A percentile compares a stretch with the other conserved stretches of the same genome.
Evolutionary conservation across 2,797 vertebrate genomes (phyloP).

Genomic region (Myotis myotis): DNA sequence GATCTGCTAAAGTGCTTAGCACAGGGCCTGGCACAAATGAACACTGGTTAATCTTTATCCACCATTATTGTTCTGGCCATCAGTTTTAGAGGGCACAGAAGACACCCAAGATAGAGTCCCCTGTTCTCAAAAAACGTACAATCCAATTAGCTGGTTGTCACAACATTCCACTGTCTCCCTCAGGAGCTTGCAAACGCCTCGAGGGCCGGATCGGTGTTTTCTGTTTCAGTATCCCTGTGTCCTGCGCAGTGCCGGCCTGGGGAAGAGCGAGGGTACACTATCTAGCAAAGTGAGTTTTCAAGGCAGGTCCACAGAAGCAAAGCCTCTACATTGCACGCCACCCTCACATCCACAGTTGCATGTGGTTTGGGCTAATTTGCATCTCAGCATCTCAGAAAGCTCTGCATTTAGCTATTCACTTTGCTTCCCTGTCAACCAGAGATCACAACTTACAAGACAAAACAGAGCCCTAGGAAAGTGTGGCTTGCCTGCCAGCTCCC

Average conservation of each 20-base stretch:
- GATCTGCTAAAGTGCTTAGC: not conserved
- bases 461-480: not conserved
- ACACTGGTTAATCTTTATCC: not conserved
- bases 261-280: not conserved
- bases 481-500: not conserved
- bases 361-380: not conserved
- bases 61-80: not conserved
- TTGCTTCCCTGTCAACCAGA: slow-evolving; percentile 46
- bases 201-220: not conserved
- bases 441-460: slow-evolving; percentile 37
- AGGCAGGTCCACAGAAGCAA: not conserved
- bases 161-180: not conserved
- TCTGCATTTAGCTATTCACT: not conserved
- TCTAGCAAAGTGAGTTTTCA: not conserved
- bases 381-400: slow-evolving; percentile 26
- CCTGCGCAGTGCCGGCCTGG: not conserved
- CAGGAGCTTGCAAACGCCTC: not conserved
- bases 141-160: not conserved
- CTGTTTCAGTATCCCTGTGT: not conserved
- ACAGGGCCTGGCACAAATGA: not conserved
- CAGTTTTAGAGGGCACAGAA: not conserved
- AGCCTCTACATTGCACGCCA: not conserved
- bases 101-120: not conserved
- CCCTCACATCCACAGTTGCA: not conserved
- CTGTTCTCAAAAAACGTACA: not conserved